These are phyloP conservation scores for Caenorhabditis angaria DNA, from an alignment of 2,888 invertebrate species.

Conservation along the genomic window DNA sequence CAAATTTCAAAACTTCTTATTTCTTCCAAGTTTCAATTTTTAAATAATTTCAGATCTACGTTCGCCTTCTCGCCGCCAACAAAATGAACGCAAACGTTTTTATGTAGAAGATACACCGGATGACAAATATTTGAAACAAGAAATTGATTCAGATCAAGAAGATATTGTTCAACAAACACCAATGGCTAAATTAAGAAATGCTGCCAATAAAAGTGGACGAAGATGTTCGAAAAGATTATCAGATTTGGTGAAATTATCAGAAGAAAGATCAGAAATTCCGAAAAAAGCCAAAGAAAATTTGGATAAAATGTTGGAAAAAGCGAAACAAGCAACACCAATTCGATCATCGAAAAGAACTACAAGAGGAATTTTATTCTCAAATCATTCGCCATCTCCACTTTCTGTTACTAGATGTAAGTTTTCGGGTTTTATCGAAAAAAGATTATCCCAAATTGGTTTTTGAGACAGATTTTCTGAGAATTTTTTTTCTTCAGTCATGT, in stretches of 20 bases:
- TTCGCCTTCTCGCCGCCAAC: constrained; percentile 16
- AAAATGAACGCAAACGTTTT: constrained; percentile 10
- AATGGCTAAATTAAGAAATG: constrained; percentile 46
- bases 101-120: constrained; percentile 56
- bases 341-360: constrained; percentile 11
- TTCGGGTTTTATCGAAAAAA: neutral
- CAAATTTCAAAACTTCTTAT: neutral
- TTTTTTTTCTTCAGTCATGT: too few relatives aligned
- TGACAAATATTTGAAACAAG: constrained; percentile 36
- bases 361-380: constrained; percentile 28
- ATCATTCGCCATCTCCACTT: constrained; percentile 13
- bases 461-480: too few relatives aligned
- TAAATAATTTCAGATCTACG: constrained; percentile 21
- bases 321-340: constrained; percentile 24
- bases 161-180: constrained; percentile 56
- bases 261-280: constrained; percentile 25
- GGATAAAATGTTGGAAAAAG: constrained; percentile 29
- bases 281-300: constrained; percentile 29
- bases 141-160: constrained; percentile 19
- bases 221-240: constrained; percentile 39
- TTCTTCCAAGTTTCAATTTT: neutral
- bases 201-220: constrained; percentile 22
- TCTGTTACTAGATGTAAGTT: constrained; percentile 3
- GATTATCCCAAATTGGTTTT: too few relatives aligned
- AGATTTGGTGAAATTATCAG: constrained; percentile 46